A percentile compares a stretch with the other conserved stretches of the same genome.
phyloP scores from a whole-genome alignment of 1,140 invertebrate species.

The Kradibia gibbosae region DNA sequence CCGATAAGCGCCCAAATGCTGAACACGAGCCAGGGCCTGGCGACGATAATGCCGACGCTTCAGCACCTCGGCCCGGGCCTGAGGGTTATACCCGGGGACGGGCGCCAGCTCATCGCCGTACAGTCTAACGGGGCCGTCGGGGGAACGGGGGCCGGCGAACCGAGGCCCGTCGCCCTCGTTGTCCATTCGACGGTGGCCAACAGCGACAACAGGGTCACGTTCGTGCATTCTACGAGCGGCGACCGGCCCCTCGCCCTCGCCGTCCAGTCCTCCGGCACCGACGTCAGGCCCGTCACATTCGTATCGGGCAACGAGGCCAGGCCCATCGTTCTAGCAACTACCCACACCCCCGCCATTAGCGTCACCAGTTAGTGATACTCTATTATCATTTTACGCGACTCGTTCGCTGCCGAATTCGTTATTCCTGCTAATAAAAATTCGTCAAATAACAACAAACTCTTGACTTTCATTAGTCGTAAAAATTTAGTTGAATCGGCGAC shows the following conservation, averaged over 20 bases:
- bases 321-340: conserved; percentile 66
- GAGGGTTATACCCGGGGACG: conserved; percentile 68
- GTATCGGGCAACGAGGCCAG: conserved; percentile 69
- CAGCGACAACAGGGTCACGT: conserved; percentile 71
- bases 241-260: conserved; percentile 68
- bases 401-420: no score
- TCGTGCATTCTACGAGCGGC: conserved; percentile 70
- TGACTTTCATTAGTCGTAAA: no score
- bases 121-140: conserved; percentile 66
- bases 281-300: conserved; percentile 69
- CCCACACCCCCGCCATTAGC: conserved; percentile 67
- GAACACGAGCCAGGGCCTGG: conserved; percentile 67
- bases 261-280: conserved; percentile 67
- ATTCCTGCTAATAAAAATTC: no score
- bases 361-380: conserved; percentile 64
- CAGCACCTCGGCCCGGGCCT: conserved; percentile 67
- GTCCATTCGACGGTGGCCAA: conserved; percentile 69
- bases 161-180: conserved; percentile 70
- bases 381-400: neutral
- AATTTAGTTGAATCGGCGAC: no score
- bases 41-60: conserved; percentile 69
- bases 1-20: conserved; percentile 71
- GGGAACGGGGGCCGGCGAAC: conserved; percentile 63
- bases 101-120: conserved; percentile 66
- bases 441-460: no score